Conservation (phyloP, 2,113 vertebrate genomes). For the Falco punctatus region DNA sequence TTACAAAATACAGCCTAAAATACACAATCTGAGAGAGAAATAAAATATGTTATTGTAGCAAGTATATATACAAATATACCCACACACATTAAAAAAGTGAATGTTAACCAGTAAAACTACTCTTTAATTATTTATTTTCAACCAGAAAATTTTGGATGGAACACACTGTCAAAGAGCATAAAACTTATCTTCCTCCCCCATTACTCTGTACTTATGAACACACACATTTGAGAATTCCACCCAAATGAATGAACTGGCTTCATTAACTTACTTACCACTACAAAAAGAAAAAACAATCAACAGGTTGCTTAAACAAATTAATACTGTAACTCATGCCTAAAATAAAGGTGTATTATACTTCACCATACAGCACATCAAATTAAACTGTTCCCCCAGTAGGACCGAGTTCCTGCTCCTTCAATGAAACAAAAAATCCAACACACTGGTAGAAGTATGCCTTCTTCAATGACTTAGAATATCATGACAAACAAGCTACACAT, state of each 20-base stretch:
- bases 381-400: neutral
- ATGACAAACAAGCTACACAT: neutral
- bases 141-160: neutral
- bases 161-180: neutral
- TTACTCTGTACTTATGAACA: neutral
- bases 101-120: neutral
- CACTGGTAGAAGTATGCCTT: neutral
- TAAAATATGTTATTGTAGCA: neutral
- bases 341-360: rapidly evolving
- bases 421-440: rapidly evolving
- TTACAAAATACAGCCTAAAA: neutral
- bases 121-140: neutral
- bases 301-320: neutral
- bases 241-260: neutral
- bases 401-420: neutral
- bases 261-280: neutral
- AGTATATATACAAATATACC: neutral
- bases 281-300: neutral
- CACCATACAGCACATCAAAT: neutral
- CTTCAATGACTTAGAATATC: neutral
- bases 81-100: rapidly evolving
- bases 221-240: neutral
- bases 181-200: neutral
- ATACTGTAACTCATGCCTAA: neutral
- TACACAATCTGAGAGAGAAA: neutral